These are phyloP conservation scores for Melinaea marsaeus DNA, from an alignment of 2,888 invertebrate species.

Conservation along the genomic window DNA sequence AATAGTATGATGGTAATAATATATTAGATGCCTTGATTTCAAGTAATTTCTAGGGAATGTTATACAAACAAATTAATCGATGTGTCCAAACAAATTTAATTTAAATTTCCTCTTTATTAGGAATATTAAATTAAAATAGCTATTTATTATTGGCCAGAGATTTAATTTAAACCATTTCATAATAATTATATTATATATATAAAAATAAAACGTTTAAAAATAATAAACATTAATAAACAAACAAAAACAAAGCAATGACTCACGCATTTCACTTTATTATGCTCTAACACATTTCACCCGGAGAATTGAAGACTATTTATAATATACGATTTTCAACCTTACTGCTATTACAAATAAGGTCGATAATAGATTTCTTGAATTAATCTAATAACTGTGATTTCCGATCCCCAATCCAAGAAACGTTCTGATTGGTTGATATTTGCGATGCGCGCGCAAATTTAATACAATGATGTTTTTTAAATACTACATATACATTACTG, in stretches of 20 bases:
- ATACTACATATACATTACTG: constrained; percentile 28
- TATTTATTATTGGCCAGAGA: too few species aligned
- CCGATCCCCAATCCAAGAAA: constrained; percentile 44
- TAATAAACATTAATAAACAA: neutral
- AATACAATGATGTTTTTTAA: constrained; percentile 1
- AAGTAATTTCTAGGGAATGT: too few species aligned
- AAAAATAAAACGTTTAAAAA: neutral
- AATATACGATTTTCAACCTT: constrained; percentile 5
- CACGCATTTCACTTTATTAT: constrained; percentile 1
- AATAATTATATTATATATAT: too few species aligned
- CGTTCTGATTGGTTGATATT: constrained; percentile 47
- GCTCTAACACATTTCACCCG: neutral
- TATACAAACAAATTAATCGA: too few species aligned
- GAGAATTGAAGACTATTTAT: neutral
- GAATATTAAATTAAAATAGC: too few species aligned
- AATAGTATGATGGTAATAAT: too few species aligned
- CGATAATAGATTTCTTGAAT: neutral
- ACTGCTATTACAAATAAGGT: neutral
- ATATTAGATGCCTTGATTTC: too few species aligned
- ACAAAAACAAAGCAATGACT: constrained; percentile 4
- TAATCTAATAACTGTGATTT: constrained; percentile 17
- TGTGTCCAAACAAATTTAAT: too few species aligned
- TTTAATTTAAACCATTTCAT: too few species aligned
- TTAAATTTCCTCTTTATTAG: too few species aligned
- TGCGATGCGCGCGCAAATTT: constrained; percentile 49